These are phyloP conservation scores for Empidonax alnorum DNA, from an alignment of 2,113 vertebrate genomes.

Conservation along the genomic window DNA sequence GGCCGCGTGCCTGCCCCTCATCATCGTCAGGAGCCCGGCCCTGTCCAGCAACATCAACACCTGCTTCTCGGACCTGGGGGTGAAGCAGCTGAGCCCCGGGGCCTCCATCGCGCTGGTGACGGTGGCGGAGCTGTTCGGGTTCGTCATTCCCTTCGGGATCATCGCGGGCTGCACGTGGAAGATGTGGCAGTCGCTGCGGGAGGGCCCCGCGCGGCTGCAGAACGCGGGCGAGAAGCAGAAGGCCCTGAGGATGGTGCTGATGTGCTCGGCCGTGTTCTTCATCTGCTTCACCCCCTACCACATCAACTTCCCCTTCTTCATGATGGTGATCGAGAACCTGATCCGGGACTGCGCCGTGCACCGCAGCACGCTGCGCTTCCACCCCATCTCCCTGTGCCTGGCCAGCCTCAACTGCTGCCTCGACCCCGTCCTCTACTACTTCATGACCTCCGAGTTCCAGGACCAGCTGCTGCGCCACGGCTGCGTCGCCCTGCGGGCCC, in stretches of 20 bases:
- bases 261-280: slow-evolving; percentile 83
- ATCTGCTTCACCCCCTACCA: slow-evolving; percentile 92
- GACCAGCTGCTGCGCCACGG: slow-evolving; percentile 72
- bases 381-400: slow-evolving; percentile 86
- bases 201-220: not conserved
- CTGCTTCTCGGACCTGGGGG: slow-evolving; percentile 88
- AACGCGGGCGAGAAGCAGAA: slow-evolving; percentile 73
- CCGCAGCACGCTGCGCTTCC: slow-evolving; percentile 74
- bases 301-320: slow-evolving; percentile 87
- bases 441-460: slow-evolving; percentile 88
- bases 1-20: slow-evolving; percentile 81
- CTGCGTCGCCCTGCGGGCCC: not conserved
- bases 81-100: slow-evolving; percentile 45
- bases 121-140: slow-evolving; percentile 84
- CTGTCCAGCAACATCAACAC: slow-evolving; percentile 33
- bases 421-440: slow-evolving; percentile 92
- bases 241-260: slow-evolving; percentile 84
- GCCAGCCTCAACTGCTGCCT: slow-evolving; percentile 90
- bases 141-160: slow-evolving; percentile 80
- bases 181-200: slow-evolving; percentile 77
- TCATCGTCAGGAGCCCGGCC: slow-evolving; percentile 75
- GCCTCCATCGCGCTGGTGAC: slow-evolving; percentile 74
- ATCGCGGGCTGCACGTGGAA: slow-evolving; percentile 82
- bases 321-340: slow-evolving; percentile 81
- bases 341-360: slow-evolving; percentile 72